Evolutionary conservation across 1,140 invertebrate species (phyloP).

Genomic region (Dendrolimus punctatus): DNA sequence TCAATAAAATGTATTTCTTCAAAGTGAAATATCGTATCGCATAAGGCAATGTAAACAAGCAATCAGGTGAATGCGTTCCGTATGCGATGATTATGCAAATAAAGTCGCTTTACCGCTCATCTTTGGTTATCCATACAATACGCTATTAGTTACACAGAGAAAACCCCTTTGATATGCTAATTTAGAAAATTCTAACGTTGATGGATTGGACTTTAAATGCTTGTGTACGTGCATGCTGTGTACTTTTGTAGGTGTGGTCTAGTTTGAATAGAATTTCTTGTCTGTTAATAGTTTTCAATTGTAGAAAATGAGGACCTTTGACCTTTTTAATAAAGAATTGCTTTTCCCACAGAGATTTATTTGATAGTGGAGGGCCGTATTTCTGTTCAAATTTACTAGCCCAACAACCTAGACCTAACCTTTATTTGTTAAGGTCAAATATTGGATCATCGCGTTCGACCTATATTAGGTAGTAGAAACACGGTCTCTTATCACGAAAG

Average conservation of each 20-base stretch:
- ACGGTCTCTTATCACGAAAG: too few relatives aligned
- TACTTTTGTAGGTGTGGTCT: background rate
- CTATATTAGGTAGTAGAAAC: too few relatives aligned
- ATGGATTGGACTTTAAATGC: constrained; percentile 1
- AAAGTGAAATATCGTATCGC: constrained; percentile 20
- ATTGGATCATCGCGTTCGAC: too few relatives aligned
- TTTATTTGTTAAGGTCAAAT: too few relatives aligned
- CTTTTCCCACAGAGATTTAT: too few relatives aligned
- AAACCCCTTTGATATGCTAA: constrained; percentile 26
- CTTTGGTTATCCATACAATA: constrained; percentile 24
- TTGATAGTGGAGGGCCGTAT: too few relatives aligned
- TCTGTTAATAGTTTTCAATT: too few relatives aligned
- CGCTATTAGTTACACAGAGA: constrained; percentile 8
- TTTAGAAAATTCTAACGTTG: constrained; percentile 12
- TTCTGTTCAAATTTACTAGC: too few relatives aligned
- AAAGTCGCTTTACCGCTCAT: constrained; percentile 22
- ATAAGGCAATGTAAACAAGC: constrained; percentile 19
- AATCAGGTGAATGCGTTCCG: constrained; percentile 21
- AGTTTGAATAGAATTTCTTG: too few relatives aligned
- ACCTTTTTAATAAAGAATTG: too few relatives aligned
- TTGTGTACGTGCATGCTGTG: background rate
- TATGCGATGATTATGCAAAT: constrained; percentile 50
- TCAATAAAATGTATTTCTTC: constrained; percentile 1
- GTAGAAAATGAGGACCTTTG: too few relatives aligned
- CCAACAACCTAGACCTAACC: too few relatives aligned